These are phyloP conservation scores for Melinaea marsaeus DNA, from an alignment of 2,888 invertebrate species.

Conservation along the genomic window DNA sequence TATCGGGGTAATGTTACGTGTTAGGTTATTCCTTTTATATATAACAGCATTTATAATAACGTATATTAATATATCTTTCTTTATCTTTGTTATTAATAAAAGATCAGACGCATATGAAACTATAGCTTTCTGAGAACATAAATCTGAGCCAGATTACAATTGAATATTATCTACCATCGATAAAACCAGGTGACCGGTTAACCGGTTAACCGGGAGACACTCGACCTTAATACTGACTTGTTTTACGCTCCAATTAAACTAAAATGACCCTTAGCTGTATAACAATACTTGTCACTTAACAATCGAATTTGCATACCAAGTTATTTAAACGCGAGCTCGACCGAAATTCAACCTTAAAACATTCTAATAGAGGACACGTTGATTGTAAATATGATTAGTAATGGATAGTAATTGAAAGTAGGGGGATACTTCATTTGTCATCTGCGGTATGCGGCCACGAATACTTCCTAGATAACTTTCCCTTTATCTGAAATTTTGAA, in stretches of 20 bases:
- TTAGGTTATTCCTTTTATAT: no score
- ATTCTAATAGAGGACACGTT: background rate
- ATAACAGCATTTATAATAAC: no score
- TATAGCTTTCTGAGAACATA: background rate
- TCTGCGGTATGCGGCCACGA: constrained; percentile 20
- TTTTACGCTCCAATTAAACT: constrained; percentile 29
- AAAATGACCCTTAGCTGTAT: constrained; percentile 22
- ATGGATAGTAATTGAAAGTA: background rate
- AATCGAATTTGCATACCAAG: constrained; percentile 5
- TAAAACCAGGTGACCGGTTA: constrained; percentile 22
- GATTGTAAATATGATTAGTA: background rate
- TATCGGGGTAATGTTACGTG: no score
- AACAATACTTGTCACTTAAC: constrained; percentile 23
- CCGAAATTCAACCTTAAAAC: background rate
- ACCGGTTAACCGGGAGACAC: constrained; percentile 32
- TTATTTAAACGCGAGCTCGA: background rate
- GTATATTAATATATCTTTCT: no score
- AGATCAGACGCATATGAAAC: no score
- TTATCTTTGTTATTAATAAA: no score
- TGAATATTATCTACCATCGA: constrained; percentile 7
- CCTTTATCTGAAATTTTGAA: background rate
- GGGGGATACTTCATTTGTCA: constrained; percentile 1
- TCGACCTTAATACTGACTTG: constrained; percentile 32
- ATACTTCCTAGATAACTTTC: constrained; percentile 6
- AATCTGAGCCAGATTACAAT: constrained; percentile 5